phyloP scores from a whole-genome alignment of 1,140 invertebrate species.

The Planococcus citri region DNA sequence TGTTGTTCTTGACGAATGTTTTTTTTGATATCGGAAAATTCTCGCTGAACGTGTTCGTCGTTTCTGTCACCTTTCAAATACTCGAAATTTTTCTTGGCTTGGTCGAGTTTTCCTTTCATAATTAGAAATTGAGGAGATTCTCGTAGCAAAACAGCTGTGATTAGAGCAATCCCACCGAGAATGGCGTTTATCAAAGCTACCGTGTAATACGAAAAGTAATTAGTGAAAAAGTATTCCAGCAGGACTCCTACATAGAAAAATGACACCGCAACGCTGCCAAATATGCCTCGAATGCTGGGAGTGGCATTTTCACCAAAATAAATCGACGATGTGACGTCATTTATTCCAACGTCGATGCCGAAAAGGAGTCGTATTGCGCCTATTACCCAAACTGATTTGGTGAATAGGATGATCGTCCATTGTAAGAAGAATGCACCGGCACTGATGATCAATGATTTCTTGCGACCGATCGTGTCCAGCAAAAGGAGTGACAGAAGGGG shows the following conservation, averaged over 20 bases:
- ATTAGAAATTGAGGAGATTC: slow-evolving; percentile 65
- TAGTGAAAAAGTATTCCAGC: slow-evolving; percentile 58
- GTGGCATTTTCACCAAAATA: slow-evolving; percentile 67
- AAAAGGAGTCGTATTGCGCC: not conserved
- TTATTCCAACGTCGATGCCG: slow-evolving; percentile 56
- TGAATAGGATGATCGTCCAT: not conserved
- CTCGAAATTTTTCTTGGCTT: slow-evolving; percentile 48
- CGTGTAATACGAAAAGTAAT: slow-evolving; percentile 50
- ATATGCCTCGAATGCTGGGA: slow-evolving; percentile 26
- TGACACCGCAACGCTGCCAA: slow-evolving; percentile 65
- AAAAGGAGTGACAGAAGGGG: not conserved
- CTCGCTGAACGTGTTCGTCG: slow-evolving; percentile 23
- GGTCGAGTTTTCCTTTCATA: slow-evolving; percentile 41
- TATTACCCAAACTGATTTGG: not conserved
- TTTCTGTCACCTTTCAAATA: slow-evolving; percentile 43
- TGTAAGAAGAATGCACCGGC: not conserved
- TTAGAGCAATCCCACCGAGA: slow-evolving; percentile 46
- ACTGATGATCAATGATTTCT: not conserved
- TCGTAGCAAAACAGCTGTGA: slow-evolving; percentile 57
- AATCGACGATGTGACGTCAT: slow-evolving; percentile 63
- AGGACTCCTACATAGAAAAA: slow-evolving; percentile 66
- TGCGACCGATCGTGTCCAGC: not conserved
- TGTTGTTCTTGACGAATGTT: slow-evolving; percentile 33
- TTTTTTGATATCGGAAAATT: slow-evolving; percentile 24
- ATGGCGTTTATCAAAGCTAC: slow-evolving; percentile 49